Percentiles rank a stretch among this genome's conserved stretches.
phyloP scores from a whole-genome alignment of 2,888 invertebrate species.

The Bedellia somnulentella region DNA sequence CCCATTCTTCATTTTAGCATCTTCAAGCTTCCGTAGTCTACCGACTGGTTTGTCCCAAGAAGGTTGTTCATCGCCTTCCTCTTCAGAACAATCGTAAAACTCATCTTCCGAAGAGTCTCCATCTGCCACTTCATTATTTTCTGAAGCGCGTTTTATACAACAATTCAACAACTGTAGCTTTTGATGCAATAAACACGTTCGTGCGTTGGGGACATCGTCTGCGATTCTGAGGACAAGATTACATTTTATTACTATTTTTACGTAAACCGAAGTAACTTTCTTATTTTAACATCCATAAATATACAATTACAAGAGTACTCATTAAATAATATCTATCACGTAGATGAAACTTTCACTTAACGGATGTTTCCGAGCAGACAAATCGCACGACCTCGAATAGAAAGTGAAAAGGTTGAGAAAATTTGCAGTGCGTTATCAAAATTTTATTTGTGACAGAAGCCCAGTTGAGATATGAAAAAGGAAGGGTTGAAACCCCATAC shows the following conservation, averaged over 20 bases:
- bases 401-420: too few relatives aligned
- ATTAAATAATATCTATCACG: conserved; percentile 22
- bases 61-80: conserved; percentile 41
- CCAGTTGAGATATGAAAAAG: too few relatives aligned
- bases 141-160: conserved; percentile 66
- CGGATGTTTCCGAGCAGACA: conserved; percentile 26
- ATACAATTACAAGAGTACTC: too few relatives aligned
- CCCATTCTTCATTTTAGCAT: conserved; percentile 38
- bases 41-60: conserved; percentile 42
- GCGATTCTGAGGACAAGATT: conserved; percentile 64
- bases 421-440: too few relatives aligned
- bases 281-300: too few relatives aligned
- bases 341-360: conserved; percentile 39
- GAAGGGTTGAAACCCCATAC: too few relatives aligned
- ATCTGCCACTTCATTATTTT: conserved; percentile 43
- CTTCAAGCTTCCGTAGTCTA: conserved; percentile 31
- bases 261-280: not conserved
- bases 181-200: conserved; percentile 90
- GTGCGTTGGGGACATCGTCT: conserved; percentile 82
- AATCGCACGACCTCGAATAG: conserved; percentile 32
- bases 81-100: conserved; percentile 78
- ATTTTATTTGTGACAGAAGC: too few relatives aligned
- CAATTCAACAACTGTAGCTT: conserved; percentile 88
- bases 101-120: conserved; percentile 61
- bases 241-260: conserved; percentile 3